A percentile compares a stretch with the other conserved stretches of the same genome.
Evolutionary conservation across 2,888 invertebrate genomes (phyloP).

Genomic region (Synergus itoensis): DNA sequence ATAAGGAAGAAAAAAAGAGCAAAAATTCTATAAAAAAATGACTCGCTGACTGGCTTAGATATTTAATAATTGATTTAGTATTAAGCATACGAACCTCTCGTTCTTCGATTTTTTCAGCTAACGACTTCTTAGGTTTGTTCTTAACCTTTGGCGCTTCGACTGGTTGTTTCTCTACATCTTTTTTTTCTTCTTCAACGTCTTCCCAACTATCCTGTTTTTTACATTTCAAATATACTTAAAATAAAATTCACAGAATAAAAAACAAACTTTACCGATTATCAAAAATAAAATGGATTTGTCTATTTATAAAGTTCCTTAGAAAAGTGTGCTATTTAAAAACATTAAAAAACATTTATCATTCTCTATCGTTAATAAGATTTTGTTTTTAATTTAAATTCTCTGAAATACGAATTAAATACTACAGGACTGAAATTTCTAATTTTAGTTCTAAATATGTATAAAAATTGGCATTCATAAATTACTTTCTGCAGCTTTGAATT

Average conservation of each 20-base stretch:
- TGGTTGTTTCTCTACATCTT: constrained; percentile 86
- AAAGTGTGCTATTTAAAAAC: too few species aligned
- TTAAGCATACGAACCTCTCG: constrained; percentile 83
- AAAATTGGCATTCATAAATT: too few species aligned
- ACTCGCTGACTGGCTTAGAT: neutral
- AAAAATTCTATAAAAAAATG: too few species aligned
- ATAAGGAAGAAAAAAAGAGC: neutral
- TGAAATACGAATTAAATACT: too few species aligned
- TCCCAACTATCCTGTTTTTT: constrained; percentile 93
- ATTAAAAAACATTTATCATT: too few species aligned
- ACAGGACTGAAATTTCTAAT: too few species aligned
- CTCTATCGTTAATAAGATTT: too few species aligned
- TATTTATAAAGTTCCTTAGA: neutral
- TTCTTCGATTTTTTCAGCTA: constrained; percentile 91
- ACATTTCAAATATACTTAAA: constrained; percentile 8
- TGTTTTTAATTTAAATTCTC: too few species aligned
- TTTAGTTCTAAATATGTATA: too few species aligned
- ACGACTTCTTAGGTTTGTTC: constrained; percentile 86
- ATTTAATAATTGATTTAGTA: neutral
- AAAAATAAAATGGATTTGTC: constrained; percentile 13
- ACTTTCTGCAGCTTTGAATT: too few species aligned
- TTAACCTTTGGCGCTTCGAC: constrained; percentile 82
- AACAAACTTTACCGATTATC: neutral
- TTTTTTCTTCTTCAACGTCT: constrained; percentile 91
- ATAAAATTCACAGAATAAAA: neutral